These are phyloP conservation scores for Mamestra brassicae DNA, from an alignment of 2,888 invertebrate genomes.

Conservation along the genomic window DNA sequence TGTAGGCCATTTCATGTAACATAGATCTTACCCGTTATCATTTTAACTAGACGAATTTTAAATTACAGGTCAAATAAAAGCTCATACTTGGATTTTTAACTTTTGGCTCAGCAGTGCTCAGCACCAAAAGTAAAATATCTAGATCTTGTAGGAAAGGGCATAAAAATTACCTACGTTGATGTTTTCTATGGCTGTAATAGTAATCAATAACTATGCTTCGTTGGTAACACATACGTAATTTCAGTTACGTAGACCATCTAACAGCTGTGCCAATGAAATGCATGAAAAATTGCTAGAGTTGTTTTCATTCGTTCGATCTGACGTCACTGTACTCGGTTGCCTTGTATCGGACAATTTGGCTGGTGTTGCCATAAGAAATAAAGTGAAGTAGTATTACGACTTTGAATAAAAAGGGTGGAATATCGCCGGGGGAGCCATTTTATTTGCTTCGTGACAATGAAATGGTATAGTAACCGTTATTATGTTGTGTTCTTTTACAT, in stretches of 20 bases:
- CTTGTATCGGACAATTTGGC: constrained; percentile 3
- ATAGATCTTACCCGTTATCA: no score
- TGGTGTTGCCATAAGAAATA: constrained; percentile 10
- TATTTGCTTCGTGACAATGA: constrained; percentile 6
- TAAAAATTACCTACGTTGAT: no score
- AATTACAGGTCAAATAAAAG: no score
- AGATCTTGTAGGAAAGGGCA: no score
- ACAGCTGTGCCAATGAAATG: constrained; percentile 40
- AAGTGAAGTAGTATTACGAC: neutral
- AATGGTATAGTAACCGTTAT: neutral
- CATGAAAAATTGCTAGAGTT: constrained; percentile 12
- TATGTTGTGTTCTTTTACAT: neutral
- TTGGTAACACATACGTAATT: constrained; percentile 18
- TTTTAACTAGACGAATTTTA: no score
- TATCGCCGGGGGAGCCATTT: constrained; percentile 13
- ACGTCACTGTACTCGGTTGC: constrained; percentile 10
- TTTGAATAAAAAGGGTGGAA: constrained; percentile 9
- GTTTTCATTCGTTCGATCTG: constrained; percentile 29
- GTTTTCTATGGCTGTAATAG: neutral
- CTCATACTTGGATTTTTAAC: no score
- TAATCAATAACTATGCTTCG: constrained; percentile 3
- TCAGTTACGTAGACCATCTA: constrained; percentile 9
- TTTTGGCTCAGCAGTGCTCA: no score
- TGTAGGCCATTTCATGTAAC: no score
- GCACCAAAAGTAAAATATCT: no score